phyloP scores from a whole-genome alignment of 2,888 invertebrate species.

The Odontomyia ornata region DNA sequence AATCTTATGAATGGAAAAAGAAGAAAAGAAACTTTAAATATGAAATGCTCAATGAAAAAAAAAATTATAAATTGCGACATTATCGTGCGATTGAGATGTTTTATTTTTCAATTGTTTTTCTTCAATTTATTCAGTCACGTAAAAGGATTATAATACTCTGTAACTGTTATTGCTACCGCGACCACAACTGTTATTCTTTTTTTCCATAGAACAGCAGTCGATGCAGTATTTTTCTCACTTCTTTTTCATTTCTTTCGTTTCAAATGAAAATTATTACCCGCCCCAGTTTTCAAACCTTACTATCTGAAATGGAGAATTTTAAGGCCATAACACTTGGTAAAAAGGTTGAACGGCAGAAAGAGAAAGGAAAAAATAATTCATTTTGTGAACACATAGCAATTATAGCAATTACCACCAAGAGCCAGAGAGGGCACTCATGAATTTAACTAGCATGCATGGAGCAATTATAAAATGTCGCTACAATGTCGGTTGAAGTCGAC shows the following conservation, averaged over 20 bases:
- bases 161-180: background rate
- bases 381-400: conserved; percentile 19
- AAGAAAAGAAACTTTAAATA: too few relatives aligned
- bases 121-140: conserved; percentile 32
- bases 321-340: background rate
- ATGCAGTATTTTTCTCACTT: too few relatives aligned
- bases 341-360: background rate
- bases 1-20: too few relatives aligned
- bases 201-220: too few relatives aligned
- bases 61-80: too few relatives aligned
- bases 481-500: background rate
- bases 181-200: too few relatives aligned
- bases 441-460: background rate
- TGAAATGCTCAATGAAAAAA: too few relatives aligned
- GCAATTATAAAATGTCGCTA: conserved; percentile 30
- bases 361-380: background rate
- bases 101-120: conserved; percentile 3
- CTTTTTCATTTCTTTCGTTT: conserved; percentile 5
- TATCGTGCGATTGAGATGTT: conserved; percentile 34
- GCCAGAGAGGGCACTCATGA: background rate
- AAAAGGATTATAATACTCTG: conserved; percentile 32
- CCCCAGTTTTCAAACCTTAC: conserved; percentile 11
- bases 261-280: conserved; percentile 20
- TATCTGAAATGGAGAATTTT: background rate
- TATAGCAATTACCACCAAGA: conserved; percentile 39